A percentile compares a stretch with the other conserved stretches of the same genome.
Conservation (phyloP, 1,140 invertebrate species). For the Probaryconus sp. region DNA sequence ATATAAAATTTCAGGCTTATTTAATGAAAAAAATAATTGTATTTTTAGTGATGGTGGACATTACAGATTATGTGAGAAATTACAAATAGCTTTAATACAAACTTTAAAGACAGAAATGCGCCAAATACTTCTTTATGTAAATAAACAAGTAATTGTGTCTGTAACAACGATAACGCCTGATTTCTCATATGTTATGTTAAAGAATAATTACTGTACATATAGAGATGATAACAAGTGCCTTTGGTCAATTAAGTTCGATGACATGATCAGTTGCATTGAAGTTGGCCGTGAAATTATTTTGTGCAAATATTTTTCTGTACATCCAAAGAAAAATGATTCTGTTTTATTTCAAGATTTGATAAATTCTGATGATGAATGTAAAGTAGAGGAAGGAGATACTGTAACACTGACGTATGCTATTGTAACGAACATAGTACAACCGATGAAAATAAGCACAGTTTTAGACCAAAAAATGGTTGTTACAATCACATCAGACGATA, state of each 20-base stretch:
- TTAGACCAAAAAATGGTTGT: conserved; percentile 62
- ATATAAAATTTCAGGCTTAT: conserved; percentile 1
- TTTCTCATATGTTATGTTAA: conserved; percentile 69
- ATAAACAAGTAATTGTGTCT: conserved; percentile 70
- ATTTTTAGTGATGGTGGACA: conserved; percentile 68
- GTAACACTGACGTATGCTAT: conserved; percentile 66
- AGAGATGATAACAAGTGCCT: conserved; percentile 72
- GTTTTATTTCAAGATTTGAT: conserved; percentile 69
- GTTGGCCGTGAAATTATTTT: conserved; percentile 71
- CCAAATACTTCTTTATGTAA: conserved; percentile 73
- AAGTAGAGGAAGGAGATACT: conserved; percentile 63
- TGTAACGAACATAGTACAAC: conserved; percentile 64
- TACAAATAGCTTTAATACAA: conserved; percentile 72
- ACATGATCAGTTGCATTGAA: conserved; percentile 61
- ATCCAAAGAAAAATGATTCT: conserved; percentile 56
- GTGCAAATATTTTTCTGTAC: conserved; percentile 64
- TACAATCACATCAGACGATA: conserved; percentile 68
- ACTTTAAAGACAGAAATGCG: conserved; percentile 64
- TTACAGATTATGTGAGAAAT: conserved; percentile 68
- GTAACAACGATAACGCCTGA: conserved; percentile 65
- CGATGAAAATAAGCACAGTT: conserved; percentile 59
- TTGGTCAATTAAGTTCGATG: conserved; percentile 75
- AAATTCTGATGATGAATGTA: conserved; percentile 41
- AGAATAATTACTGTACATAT: conserved; percentile 74
- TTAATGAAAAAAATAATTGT: conserved; percentile 12